Base-by-base conservation (phyloP, 1,140 invertebrate species). In the Aphelinus certus region DNA sequence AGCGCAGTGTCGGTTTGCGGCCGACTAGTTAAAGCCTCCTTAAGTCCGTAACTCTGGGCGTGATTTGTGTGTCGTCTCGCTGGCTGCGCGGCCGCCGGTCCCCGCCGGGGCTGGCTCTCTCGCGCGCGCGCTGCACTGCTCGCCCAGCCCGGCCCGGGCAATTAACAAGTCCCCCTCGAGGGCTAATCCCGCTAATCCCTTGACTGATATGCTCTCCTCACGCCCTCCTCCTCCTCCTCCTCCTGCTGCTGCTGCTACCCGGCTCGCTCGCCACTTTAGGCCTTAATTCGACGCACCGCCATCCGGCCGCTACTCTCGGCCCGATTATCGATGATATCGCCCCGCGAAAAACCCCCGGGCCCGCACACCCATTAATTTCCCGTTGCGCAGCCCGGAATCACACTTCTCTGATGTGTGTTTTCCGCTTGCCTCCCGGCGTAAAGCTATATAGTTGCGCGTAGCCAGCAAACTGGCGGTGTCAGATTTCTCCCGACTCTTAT, bases 141-240 rank as follows among this genome's bases (percentile, higher is more conserved):
- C 62, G 4, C 58, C 51, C 63, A 47, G 56, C 58, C 67, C 64
- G 75, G 81, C 77, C 79, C 77, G 79, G 82, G 83, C 83, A 85
- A 85, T 85, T 85, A 85, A 85, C 83, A 82, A 85, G 83, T 85
- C 79, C 80, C 83, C 83, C 81, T 81, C 80, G 77, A 81, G 76
- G 79, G 80, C 81, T 85, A 83, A 85, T 85, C 83, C 82, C 75
- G 79, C 82, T 85, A 85, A 85, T 84, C 81, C 83, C 82, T 84
- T 85, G 83, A 85, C 83, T 85, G 83, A 85, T 85, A 82, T 81
- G 79, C 26, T 77, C 78, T 73, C 75, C 56, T 63, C 76, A 73
- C 51, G 9, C 77, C 68, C 74, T 73, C 68, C 63, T 63, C 70
- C 73, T 51, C 71, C 66, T n/a, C 26, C 26, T 66, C 57, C 43